A percentile compares a stretch with the other conserved stretches of the same genome.
phyloP scores from a whole-genome alignment of 2,888 invertebrate genomes.

The Thalpophila matura region DNA sequence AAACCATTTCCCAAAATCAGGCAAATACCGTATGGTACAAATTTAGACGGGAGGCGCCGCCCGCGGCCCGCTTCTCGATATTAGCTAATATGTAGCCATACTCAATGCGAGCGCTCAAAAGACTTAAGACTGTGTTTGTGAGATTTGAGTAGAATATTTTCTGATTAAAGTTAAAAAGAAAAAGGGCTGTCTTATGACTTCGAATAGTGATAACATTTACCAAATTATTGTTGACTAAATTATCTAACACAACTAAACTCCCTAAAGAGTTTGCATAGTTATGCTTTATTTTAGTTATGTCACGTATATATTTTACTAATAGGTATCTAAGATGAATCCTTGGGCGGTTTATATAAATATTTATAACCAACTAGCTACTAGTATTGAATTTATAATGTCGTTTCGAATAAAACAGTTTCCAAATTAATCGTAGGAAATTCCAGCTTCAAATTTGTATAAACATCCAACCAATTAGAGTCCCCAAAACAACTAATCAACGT shows the following conservation, averaged over 20 bases:
- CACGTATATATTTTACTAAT: too few relatives aligned
- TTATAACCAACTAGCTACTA: background rate
- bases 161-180: background rate
- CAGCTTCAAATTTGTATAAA: slow-evolving; percentile 15
- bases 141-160: background rate
- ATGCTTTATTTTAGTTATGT: too few relatives aligned
- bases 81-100: slow-evolving; percentile 81
- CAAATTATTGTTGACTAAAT: too few relatives aligned
- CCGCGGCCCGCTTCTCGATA: slow-evolving; percentile 75
- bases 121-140: slow-evolving; percentile 54
- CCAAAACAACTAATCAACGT: slow-evolving; percentile 41
- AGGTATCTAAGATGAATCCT: background rate
- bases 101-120: slow-evolving; percentile 65
- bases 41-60: slow-evolving; percentile 86
- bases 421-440: slow-evolving; percentile 13
- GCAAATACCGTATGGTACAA: too few relatives aligned
- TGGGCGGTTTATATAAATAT: background rate
- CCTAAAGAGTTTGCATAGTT: too few relatives aligned
- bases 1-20: too few relatives aligned
- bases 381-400: slow-evolving; percentile 7
- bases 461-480: slow-evolving; percentile 50
- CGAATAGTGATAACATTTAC: too few relatives aligned
- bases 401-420: background rate
- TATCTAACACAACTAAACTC: too few relatives aligned
- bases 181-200: too few relatives aligned